phyloP scores from a whole-genome alignment of 1,140 invertebrate species.

The Anadara kagoshimensis region DNA sequence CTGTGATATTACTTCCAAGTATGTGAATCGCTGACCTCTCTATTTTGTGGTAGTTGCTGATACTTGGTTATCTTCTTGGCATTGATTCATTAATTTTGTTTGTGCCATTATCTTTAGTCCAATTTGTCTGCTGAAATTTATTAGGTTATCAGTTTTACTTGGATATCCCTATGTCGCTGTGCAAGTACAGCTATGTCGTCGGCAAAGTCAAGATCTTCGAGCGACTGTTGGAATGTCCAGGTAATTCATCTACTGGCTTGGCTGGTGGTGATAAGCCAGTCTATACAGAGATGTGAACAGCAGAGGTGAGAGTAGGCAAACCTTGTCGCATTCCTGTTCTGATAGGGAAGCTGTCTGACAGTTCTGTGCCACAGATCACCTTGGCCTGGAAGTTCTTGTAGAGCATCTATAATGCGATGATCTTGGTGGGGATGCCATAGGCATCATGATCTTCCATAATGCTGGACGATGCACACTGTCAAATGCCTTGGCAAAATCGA shows the following conservation, averaged over 20 bases:
- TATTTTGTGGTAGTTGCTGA: background rate
- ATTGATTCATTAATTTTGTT: background rate
- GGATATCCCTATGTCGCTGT: slow-evolving; percentile 6
- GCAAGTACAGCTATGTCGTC: slow-evolving; percentile 10
- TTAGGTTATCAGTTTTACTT: background rate
- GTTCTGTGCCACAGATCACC: slow-evolving; percentile 12
- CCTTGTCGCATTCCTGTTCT: slow-evolving; percentile 10
- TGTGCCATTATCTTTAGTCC: background rate
- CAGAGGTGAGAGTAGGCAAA: background rate
- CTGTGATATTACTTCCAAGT: slow-evolving; percentile 7
- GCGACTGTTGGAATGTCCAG: background rate
- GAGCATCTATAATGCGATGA: too few species aligned
- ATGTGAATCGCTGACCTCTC: background rate
- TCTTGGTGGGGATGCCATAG: too few species aligned
- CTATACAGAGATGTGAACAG: too few species aligned
- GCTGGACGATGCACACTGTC: too few species aligned
- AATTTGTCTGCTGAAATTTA: too few species aligned
- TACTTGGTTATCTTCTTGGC: background rate
- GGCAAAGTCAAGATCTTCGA: slow-evolving; percentile 41
- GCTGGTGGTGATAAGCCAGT: too few species aligned
- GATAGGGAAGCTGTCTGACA: slow-evolving; percentile 25
- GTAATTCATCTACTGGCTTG: background rate
- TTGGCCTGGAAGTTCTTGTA: too few species aligned
- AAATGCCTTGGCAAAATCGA: too few species aligned
- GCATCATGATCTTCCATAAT: too few species aligned